These are phyloP conservation scores for Steinernema feltiae DNA, from an alignment of 1,140 invertebrate genomes.

Conservation along the genomic window DNA sequence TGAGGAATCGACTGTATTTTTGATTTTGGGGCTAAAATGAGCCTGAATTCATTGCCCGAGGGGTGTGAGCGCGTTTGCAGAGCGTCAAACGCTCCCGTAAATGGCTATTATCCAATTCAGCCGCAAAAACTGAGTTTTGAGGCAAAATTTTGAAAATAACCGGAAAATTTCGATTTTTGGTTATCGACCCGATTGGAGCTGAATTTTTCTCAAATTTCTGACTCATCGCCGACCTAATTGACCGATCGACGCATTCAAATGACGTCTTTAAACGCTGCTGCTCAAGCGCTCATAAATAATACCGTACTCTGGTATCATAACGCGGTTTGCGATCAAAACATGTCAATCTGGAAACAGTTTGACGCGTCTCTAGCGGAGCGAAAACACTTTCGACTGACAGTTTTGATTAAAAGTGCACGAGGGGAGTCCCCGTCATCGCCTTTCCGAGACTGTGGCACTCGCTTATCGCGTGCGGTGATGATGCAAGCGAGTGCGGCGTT, in stretches of 20 bases:
- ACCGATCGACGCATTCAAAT: too few relatives aligned
- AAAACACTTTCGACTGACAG: constrained; percentile 1
- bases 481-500: background rate
- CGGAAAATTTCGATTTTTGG: background rate
- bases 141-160: background rate
- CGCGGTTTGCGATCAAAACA: background rate
- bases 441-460: background rate
- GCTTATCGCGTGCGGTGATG: background rate
- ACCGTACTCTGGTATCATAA: background rate
- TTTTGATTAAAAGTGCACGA: constrained; percentile 5
- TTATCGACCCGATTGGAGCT: too few relatives aligned
- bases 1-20: too few relatives aligned
- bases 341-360: too few relatives aligned
- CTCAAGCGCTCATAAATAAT: too few relatives aligned
- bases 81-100: background rate
- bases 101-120: background rate
- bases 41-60: too few relatives aligned
- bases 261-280: too few relatives aligned
- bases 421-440: background rate
- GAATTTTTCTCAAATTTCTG: too few relatives aligned
- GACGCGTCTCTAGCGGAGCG: background rate
- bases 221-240: too few relatives aligned
- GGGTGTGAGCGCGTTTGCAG: background rate
- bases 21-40: too few relatives aligned
- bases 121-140: background rate